phyloP scores from a whole-genome alignment of 1,140 invertebrate genomes.

The Gonatopus flavifemur region DNA sequence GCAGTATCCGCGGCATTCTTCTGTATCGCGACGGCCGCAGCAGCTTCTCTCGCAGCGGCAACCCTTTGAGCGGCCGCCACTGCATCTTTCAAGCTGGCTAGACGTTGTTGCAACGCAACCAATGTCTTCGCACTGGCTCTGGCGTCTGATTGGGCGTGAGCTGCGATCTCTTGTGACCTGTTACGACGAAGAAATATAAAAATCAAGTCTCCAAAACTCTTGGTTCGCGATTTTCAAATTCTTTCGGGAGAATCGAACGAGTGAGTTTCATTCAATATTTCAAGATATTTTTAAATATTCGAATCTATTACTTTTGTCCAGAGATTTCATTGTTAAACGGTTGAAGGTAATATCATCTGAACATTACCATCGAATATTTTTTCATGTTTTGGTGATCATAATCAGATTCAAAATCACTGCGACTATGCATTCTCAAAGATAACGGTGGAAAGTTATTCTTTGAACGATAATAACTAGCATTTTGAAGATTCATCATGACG shows the following conservation, averaged over 20 bases:
- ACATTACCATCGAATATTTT: no score
- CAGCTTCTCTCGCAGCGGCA: constrained; percentile 51
- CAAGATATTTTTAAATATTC: not conserved
- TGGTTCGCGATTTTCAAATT: no score
- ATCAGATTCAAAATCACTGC: no score
- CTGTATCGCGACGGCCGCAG: constrained; percentile 54
- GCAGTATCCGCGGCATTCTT: constrained; percentile 51
- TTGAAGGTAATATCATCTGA: no score
- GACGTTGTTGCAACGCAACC: constrained; percentile 51
- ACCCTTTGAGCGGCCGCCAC: constrained; percentile 54
- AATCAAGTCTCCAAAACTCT: not conserved
- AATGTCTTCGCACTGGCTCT: constrained; percentile 49
- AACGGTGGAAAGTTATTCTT: no score
- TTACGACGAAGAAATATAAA: not conserved
- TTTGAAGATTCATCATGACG: no score
- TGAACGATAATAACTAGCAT: no score
- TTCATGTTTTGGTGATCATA: no score
- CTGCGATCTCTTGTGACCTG: constrained; percentile 51
- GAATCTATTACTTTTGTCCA: constrained; percentile 2
- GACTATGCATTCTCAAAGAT: no score
- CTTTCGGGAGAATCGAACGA: no score
- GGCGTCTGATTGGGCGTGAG: constrained; percentile 45
- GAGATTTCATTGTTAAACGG: constrained; percentile 1
- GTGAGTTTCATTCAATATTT: no score
- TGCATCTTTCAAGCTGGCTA: constrained; percentile 52